These are phyloP conservation scores for Glaucopsyche alexis DNA, from an alignment of 2,888 invertebrate species.

Conservation along the genomic window DNA sequence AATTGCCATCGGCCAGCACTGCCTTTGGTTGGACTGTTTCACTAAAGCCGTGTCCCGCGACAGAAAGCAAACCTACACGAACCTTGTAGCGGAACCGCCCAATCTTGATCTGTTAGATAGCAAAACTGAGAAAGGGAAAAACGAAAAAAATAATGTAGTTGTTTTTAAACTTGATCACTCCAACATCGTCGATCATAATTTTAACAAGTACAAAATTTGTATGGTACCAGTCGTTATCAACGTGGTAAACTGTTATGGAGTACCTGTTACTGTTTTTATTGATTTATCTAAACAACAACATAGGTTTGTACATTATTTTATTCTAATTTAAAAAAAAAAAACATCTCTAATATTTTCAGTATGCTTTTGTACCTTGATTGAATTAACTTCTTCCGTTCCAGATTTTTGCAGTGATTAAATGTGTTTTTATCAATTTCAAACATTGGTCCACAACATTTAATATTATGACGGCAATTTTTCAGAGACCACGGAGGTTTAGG, in stretches of 20 bases:
- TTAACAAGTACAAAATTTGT: slow-evolving; percentile 80
- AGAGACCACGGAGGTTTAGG: slow-evolving; percentile 63
- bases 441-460: neutral
- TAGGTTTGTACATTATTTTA: slow-evolving; percentile 65
- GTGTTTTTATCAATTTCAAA: too few relatives aligned
- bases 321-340: neutral
- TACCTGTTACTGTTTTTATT: slow-evolving; percentile 80
- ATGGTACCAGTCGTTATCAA: slow-evolving; percentile 84
- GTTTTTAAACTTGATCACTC: slow-evolving; percentile 81
- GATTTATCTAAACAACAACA: slow-evolving; percentile 78
- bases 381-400: neutral
- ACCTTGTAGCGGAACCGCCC: slow-evolving; percentile 37
- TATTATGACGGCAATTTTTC: slow-evolving; percentile 37
- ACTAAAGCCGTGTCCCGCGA: slow-evolving; percentile 76
- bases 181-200: slow-evolving; percentile 81
- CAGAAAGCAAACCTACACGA: slow-evolving; percentile 40
- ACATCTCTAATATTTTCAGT: too few relatives aligned
- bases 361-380: neutral
- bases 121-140: slow-evolving; percentile 47
- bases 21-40: slow-evolving; percentile 81
- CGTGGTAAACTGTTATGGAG: slow-evolving; percentile 83
- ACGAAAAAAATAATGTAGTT: slow-evolving; percentile 73
- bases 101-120: slow-evolving; percentile 28
- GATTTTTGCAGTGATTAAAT: too few relatives aligned
- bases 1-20: slow-evolving; percentile 84